Conservation (phyloP, 2,113 vertebrate genomes). For the Cercopithecus mona region DNA sequence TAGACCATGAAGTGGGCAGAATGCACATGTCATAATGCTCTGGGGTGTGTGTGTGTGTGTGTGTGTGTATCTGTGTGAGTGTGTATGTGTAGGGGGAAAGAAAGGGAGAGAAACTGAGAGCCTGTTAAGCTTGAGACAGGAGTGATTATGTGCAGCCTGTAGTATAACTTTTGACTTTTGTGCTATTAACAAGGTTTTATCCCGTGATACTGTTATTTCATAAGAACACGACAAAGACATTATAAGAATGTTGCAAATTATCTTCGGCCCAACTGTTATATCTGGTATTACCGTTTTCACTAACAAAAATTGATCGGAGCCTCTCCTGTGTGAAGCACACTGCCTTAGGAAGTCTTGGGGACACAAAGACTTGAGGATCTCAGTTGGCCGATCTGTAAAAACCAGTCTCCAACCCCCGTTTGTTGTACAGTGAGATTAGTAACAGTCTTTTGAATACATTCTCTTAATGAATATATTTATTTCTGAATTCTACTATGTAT, state of each 20-base stretch:
- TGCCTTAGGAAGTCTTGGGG: not conserved
- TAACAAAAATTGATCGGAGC: not conserved
- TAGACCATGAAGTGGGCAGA: not conserved
- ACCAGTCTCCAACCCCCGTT: not conserved
- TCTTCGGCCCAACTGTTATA: not conserved
- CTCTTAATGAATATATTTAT: not conserved
- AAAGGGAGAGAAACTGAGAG: not conserved
- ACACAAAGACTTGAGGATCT: not conserved
- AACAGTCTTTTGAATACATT: not conserved
- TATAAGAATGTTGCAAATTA: not conserved
- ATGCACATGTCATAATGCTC: not conserved
- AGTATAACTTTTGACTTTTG: not conserved
- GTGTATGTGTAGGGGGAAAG: not conserved
- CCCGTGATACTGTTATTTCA: not conserved
- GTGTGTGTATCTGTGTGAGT: not conserved
- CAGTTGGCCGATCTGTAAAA: not conserved
- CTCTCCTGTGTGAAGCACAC: not conserved
- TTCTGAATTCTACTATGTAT: constrained; percentile 3
- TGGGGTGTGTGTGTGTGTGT: too few species aligned
- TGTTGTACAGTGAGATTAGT: not conserved
- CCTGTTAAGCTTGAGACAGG: not conserved
- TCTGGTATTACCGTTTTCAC: not conserved
- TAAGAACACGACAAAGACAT: not conserved
- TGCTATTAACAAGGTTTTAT: not conserved
- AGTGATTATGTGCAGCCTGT: not conserved